Conservation (phyloP, 2,888 invertebrate species). For the Emesis furor region DNA sequence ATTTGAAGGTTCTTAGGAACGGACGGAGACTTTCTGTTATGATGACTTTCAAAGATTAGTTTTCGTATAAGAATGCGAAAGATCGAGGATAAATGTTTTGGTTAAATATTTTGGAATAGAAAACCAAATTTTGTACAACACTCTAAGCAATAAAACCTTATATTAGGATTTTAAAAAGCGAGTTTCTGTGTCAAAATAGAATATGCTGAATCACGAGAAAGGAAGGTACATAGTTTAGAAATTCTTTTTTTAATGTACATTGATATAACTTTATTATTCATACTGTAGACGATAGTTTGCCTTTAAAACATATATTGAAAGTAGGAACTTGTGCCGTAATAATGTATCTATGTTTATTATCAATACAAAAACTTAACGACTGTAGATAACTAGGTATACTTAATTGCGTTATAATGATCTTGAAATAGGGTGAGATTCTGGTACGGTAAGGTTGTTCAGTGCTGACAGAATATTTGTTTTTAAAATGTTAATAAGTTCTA, state of each 20-base stretch:
- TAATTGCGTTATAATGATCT: neutral
- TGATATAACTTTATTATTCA: neutral
- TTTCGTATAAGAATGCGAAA: slow-evolving; percentile 25
- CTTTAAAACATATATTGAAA: slow-evolving; percentile 5
- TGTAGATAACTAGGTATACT: neutral
- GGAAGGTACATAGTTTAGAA: neutral
- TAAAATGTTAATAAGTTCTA: too few species aligned
- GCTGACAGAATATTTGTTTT: neutral
- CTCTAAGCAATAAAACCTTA: slow-evolving; percentile 25
- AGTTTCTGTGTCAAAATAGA: neutral
- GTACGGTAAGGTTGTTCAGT: too few species aligned
- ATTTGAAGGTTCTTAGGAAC: slow-evolving; percentile 62
- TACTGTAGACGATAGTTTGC: neutral
- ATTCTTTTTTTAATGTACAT: neutral
- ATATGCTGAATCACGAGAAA: neutral
- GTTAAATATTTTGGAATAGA: slow-evolving; percentile 33
- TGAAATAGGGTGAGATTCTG: neutral
- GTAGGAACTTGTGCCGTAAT: slow-evolving; percentile 11
- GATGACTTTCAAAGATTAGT: slow-evolving; percentile 18
- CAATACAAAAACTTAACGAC: neutral
- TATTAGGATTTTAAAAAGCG: neutral
- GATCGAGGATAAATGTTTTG: slow-evolving; percentile 29
- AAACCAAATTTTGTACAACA: slow-evolving; percentile 38
- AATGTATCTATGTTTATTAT: neutral
- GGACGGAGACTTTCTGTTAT: slow-evolving; percentile 76